A percentile compares a stretch with the other conserved stretches of the same genome.
Conservation (phyloP, 2,888 invertebrate species). For the Acleris laterana region DNA sequence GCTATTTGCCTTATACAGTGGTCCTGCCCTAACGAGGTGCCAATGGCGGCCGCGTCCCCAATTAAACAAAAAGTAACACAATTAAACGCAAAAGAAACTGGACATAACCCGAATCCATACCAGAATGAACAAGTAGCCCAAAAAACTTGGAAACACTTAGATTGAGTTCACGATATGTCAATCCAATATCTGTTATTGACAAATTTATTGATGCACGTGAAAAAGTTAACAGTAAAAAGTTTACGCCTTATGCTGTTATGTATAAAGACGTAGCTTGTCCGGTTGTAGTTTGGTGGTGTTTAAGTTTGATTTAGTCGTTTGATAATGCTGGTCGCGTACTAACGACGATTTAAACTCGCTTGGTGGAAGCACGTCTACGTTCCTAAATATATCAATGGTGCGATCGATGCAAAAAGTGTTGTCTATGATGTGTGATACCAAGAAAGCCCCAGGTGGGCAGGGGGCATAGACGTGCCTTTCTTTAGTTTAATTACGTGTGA, state of each 20-base stretch:
- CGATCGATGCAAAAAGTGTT: constrained; percentile 21
- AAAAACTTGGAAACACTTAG: constrained; percentile 56
- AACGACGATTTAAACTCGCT: constrained; percentile 76
- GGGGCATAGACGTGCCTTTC: constrained; percentile 11
- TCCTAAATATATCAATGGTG: constrained; percentile 13
- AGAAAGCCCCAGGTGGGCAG: constrained; percentile 24
- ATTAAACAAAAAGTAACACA: constrained; percentile 40
- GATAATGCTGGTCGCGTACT: constrained; percentile 74
- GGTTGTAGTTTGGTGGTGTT: constrained; percentile 37
- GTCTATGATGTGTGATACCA: constrained; percentile 34
- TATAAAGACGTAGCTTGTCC: constrained; percentile 44
- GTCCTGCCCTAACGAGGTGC: constrained; percentile 33
- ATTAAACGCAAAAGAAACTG: constrained; percentile 37
- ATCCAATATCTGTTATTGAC: constrained; percentile 52
- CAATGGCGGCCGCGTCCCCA: constrained; percentile 19
- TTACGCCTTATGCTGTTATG: constrained; percentile 43
- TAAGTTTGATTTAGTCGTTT: constrained; percentile 48
- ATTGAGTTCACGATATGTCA: constrained; percentile 63
- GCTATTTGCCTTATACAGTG: constrained; percentile 28
- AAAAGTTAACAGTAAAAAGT: constrained; percentile 38
- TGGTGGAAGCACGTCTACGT: constrained; percentile 50
- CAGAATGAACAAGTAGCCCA: constrained; percentile 49
- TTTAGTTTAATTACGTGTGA: constrained; percentile 16
- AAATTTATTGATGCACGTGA: constrained; percentile 41
- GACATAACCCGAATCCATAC: constrained; percentile 40